These are phyloP conservation scores for Pteria penguin DNA, from an alignment of 2,888 invertebrate genomes.

Conservation along the genomic window DNA sequence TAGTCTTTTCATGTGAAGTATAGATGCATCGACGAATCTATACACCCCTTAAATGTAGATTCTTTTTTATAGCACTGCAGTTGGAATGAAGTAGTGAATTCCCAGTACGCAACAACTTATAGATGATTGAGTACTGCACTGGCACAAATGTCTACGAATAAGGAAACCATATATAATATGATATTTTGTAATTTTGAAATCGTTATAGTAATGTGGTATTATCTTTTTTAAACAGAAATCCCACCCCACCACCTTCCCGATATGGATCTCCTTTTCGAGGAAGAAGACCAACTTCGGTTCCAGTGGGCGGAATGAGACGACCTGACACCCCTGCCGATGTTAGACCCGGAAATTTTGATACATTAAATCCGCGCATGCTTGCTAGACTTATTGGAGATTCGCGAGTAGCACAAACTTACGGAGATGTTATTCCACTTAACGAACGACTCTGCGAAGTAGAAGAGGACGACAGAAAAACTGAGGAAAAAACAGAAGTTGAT, in stretches of 20 bases:
- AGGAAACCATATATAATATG: too few species aligned
- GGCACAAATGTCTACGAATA: too few species aligned
- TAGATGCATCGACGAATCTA: too few species aligned
- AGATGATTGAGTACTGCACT: too few species aligned
- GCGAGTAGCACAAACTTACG: constrained; percentile 45
- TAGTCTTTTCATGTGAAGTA: too few species aligned
- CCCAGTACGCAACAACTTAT: too few species aligned
- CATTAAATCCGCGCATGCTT: constrained; percentile 60
- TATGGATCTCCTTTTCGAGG: constrained; percentile 34
- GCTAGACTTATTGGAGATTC: constrained; percentile 56
- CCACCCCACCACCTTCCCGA: constrained; percentile 51
- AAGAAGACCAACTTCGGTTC: constrained; percentile 61
- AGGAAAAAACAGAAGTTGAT: constrained; percentile 22
- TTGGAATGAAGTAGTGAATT: too few species aligned
- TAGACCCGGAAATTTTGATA: constrained; percentile 61
- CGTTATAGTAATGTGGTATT: too few species aligned
- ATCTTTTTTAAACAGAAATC: too few species aligned
- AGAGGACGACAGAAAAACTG: constrained; percentile 45
- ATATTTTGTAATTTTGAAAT: too few species aligned
- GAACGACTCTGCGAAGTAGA: constrained; percentile 29
- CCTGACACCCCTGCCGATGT: constrained; percentile 59
- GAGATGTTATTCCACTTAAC: constrained; percentile 33
- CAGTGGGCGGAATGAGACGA: constrained; percentile 48
- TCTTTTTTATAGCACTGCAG: too few species aligned
- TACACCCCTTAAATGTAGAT: too few species aligned